A percentile compares a stretch with the other conserved stretches of the same genome.
Evolutionary conservation across 64 coral and sea anemone species (phyloP).

Genomic region (Acropora tenuis): DNA sequence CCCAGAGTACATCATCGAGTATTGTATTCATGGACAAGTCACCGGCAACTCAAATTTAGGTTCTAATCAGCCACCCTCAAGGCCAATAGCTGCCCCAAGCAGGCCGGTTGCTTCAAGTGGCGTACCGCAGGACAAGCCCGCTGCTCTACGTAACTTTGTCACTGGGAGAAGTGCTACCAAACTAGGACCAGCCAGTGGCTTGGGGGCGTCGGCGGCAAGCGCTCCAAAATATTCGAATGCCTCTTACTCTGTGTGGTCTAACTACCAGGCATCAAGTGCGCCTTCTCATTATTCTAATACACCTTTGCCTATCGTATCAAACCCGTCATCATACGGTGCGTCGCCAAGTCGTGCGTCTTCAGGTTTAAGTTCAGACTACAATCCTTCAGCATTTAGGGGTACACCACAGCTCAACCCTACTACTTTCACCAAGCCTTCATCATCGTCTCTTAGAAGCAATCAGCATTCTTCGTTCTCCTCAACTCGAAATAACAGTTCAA

Average conservation of each 20-base stretch:
- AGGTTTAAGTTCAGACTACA: not conserved
- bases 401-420: not conserved
- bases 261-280: not conserved
- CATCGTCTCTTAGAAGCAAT: not conserved
- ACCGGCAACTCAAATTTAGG: not conserved
- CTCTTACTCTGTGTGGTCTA: not conserved
- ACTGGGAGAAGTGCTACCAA: not conserved
- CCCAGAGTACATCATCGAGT: conserved; percentile 53
- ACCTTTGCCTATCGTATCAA: not conserved
- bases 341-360: not conserved
- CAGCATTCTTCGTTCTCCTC: not conserved
- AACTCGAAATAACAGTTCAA: not conserved
- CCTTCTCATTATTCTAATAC: not conserved
- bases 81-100: not conserved
- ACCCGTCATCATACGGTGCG: not conserved
- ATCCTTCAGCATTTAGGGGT: not conserved
- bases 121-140: not conserved
- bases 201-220: not conserved
- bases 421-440: not conserved
- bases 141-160: not conserved
- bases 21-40: not conserved
- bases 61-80: not conserved
- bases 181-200: not conserved
- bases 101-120: rapidly evolving
- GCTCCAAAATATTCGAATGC: not conserved